Evolutionary conservation across 2,888 invertebrate genomes (phyloP), one percentile per base, ranked within the genome.

Genomic region (Strigamia maritima): DNA sequence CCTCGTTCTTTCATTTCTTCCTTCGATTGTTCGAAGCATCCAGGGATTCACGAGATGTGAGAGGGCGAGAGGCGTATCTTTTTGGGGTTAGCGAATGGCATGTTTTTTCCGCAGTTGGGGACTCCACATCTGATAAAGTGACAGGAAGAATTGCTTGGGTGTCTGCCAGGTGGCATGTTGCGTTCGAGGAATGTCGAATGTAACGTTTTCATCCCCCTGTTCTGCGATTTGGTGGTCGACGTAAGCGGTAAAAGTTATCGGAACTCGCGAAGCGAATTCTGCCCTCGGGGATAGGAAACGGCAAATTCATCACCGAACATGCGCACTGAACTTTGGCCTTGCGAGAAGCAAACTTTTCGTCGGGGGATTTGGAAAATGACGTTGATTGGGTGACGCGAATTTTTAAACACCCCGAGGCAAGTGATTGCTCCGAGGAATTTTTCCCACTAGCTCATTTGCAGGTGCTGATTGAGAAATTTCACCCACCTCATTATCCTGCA

Each of bases 141-240:
- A 70, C 70, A 70, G 26, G 70, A 28, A 70, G 70, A 70, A 70
- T 70, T 70, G 70, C 70, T 70, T 70, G 70, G 70, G 70, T 70
- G 70, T 70, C 70, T 70, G 70, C 70, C 70, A 70, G 70, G 70
- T 70, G 70, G 70, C 70, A 26, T 70, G 70, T 70, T 28, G 54
- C 54, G 54, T 54, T 54, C 54, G 54, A 54, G 19, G 54, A 54
- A 19, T n/a, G 44, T 14, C 14, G 26, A 70, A 28, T 16, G 28
- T 70, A 28, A 70, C 70, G 70, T 70, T 70, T 70, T 26, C 28
- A n/a, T 19, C 54, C 54, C 70, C 28, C 70, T 28, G 28, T 70
- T 26, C 70, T 28, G 28, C 70, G 70, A 70, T 70, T 26, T 2
- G 70, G 70, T 70, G 70, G 70, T 70, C 70, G 70, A 26, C 26